Conservation (phyloP, 2,888 invertebrate genomes). For the Tholera decimalis region DNA sequence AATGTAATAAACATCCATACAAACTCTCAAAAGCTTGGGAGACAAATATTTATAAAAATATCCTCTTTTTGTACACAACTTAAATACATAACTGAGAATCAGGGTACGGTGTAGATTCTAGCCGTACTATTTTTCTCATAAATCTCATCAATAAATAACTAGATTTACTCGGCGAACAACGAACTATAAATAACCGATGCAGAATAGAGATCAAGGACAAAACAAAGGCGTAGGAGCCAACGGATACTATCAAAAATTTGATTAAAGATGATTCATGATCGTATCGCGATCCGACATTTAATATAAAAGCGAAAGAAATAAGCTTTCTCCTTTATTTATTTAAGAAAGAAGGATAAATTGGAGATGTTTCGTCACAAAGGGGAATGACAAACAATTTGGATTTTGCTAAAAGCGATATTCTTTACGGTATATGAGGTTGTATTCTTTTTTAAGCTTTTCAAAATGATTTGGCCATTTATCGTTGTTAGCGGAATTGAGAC, state of each 20-base stretch:
- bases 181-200: slow-evolving; percentile 61
- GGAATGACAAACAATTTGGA: slow-evolving; percentile 60
- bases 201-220: slow-evolving; percentile 49
- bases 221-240: slow-evolving; percentile 29
- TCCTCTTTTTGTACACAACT: neutral
- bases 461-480: slow-evolving; percentile 38
- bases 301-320: slow-evolving; percentile 57
- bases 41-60: neutral
- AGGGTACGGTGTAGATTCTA: neutral
- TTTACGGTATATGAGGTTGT: slow-evolving; percentile 35
- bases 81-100: neutral
- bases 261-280: slow-evolving; percentile 63
- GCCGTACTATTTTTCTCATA: slow-evolving; percentile 17
- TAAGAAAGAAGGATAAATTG: slow-evolving; percentile 53
- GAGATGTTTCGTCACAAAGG: slow-evolving; percentile 52
- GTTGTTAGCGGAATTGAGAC: slow-evolving; percentile 49
- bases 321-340: slow-evolving; percentile 43
- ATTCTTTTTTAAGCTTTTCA: slow-evolving; percentile 39
- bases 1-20: too few species aligned
- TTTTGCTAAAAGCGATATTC: slow-evolving; percentile 51
- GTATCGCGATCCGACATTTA: slow-evolving; percentile 50
- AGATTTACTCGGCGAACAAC: slow-evolving; percentile 28
- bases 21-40: neutral
- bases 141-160: slow-evolving; percentile 24
- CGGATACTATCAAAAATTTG: slow-evolving; percentile 58